Evolutionary conservation across 2,113 vertebrate genomes (phyloP).

Genomic region (human): GRCh38 chr2:177176501-177177000

Average conservation of each 20-base stretch:
- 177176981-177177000: not conserved
- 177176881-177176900: not conserved
- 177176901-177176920: not conserved
- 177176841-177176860: not conserved
- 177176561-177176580: not conserved
- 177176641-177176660: too few species aligned
- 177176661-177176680: too few species aligned
- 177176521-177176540: not conserved
- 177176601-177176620: not conserved
- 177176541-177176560: not conserved
- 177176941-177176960: not conserved
- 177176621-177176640: not conserved
- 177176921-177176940: not conserved
- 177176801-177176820: not conserved
- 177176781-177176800: not conserved
- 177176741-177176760: constrained; percentile 4
- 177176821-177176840: not conserved
- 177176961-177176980: not conserved
- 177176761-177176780: not conserved
- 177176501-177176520: not conserved
- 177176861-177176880: not conserved
- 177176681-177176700: not conserved
- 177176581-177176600: too few species aligned
- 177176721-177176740: not conserved
- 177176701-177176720: not conserved